phyloP scores from a whole-genome alignment of 2,888 invertebrate genomes.

The Chrysina gloriosa region DNA sequence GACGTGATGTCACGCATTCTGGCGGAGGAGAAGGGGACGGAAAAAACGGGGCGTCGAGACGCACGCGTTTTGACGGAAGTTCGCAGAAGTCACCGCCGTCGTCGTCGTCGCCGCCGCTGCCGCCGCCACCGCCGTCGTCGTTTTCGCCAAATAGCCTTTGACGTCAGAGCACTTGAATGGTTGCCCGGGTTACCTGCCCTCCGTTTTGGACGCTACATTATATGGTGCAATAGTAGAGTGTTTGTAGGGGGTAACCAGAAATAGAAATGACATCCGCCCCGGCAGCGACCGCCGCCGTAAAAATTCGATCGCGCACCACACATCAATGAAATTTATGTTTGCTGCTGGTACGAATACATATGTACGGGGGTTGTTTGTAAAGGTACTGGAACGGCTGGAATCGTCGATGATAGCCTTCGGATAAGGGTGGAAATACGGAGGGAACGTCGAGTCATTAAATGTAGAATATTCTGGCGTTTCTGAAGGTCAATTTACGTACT shows the following conservation, averaged over 20 bases:
- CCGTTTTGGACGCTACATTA: slow-evolving; percentile 50
- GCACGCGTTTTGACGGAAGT: slow-evolving; percentile 54
- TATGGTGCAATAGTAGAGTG: slow-evolving; percentile 45
- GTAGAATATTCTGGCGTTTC: too few relatives aligned
- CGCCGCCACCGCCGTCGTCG: slow-evolving; percentile 51
- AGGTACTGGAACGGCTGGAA: too few relatives aligned
- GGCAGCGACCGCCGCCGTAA: slow-evolving; percentile 14
- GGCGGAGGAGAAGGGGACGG: slow-evolving; percentile 49
- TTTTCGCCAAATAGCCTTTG: slow-evolving; percentile 57
- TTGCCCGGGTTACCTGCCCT: slow-evolving; percentile 55
- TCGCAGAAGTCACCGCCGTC: slow-evolving; percentile 51
- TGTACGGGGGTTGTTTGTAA: too few relatives aligned
- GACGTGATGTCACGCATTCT: slow-evolving; percentile 53
- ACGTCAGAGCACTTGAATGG: slow-evolving; percentile 59
- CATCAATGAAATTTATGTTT: slow-evolving; percentile 36
- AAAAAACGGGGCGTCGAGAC: slow-evolving; percentile 37
- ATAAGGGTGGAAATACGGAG: too few relatives aligned
- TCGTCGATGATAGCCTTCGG: too few relatives aligned
- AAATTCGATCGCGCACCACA: slow-evolving; percentile 34
- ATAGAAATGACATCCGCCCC: slow-evolving; percentile 30
- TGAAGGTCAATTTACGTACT: too few relatives aligned
- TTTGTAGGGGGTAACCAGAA: slow-evolving; percentile 32
- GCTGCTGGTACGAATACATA: background rate
- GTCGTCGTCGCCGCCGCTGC: slow-evolving; percentile 53
- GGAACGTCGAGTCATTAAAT: too few relatives aligned